phyloP scores from a whole-genome alignment of 2,888 invertebrate genomes.

The Thereva unica region DNA sequence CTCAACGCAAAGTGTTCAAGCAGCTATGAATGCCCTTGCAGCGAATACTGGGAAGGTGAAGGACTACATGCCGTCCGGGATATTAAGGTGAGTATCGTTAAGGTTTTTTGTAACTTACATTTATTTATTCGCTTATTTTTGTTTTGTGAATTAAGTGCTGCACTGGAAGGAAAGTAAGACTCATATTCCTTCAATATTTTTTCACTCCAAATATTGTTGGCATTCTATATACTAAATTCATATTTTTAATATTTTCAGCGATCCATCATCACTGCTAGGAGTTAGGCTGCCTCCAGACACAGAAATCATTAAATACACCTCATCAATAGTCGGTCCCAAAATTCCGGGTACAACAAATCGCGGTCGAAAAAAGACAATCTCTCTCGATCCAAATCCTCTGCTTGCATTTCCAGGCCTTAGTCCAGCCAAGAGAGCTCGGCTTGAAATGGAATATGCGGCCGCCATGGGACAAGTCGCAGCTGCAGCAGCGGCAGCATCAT shows the following conservation, averaged over 20 bases:
- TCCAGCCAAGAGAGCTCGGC: slow-evolving; percentile 58
- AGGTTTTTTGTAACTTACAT: slow-evolving; percentile 40
- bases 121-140: slow-evolving; percentile 43
- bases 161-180: slow-evolving; percentile 72
- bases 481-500: slow-evolving; percentile 42
- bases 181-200: slow-evolving; percentile 43
- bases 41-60: slow-evolving; percentile 53
- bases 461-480: slow-evolving; percentile 56
- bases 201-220: background rate
- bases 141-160: slow-evolving; percentile 62
- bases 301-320: slow-evolving; percentile 88
- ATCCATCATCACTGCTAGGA: slow-evolving; percentile 80
- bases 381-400: slow-evolving; percentile 70
- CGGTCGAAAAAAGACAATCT: slow-evolving; percentile 87
- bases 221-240: background rate
- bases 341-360: slow-evolving; percentile 82
- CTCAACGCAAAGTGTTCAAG: slow-evolving; percentile 58
- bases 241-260: slow-evolving; percentile 60
- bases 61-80: slow-evolving; percentile 60
- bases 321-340: slow-evolving; percentile 84
- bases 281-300: slow-evolving; percentile 86
- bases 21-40: slow-evolving; percentile 58
- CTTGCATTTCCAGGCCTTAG: slow-evolving; percentile 62
- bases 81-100: slow-evolving; percentile 57
- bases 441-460: slow-evolving; percentile 59